Percentiles rank a stretch among this genome's conserved stretches.
These are phyloP conservation scores for Eupleurogrammus muticus DNA, from an alignment of 2,797 vertebrate species.

Conservation along the genomic window DNA sequence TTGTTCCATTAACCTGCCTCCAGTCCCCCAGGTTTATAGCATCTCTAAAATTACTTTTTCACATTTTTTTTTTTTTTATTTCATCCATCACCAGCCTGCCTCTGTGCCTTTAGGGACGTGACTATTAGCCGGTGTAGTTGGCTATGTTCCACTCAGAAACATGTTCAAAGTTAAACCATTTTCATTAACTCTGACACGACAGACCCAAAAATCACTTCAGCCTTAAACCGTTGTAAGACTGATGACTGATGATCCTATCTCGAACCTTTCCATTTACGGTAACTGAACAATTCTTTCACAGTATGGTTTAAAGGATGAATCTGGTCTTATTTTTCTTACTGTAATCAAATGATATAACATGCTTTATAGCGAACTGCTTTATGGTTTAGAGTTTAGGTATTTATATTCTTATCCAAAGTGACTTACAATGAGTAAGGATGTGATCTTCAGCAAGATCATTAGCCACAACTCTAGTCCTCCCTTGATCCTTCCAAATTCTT, in stretches of 20 bases:
- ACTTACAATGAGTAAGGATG: slow-evolving; percentile 21
- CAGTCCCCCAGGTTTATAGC: slow-evolving; percentile 21
- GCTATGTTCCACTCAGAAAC: background rate
- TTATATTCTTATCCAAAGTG: slow-evolving; percentile 20
- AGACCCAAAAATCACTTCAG: background rate
- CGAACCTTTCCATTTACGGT: background rate
- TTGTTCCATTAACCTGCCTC: slow-evolving; percentile 48
- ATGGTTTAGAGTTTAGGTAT: slow-evolving; percentile 18
- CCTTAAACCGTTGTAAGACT: background rate
- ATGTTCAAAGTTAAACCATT: background rate
- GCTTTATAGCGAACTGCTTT: background rate
- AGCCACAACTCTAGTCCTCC: slow-evolving; percentile 16
- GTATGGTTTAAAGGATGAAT: too few relatives aligned
- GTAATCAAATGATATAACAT: too few relatives aligned
- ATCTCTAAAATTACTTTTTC: slow-evolving; percentile 23
- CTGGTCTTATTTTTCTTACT: too few relatives aligned
- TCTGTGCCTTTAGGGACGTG: slow-evolving; percentile 14
- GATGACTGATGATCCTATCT: background rate
- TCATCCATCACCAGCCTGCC: slow-evolving; percentile 37
- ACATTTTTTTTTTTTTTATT: background rate
- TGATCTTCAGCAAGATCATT: slow-evolving; percentile 46
- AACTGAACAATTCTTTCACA: background rate
- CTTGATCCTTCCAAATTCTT: slow-evolving; percentile 49
- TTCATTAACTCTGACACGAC: background rate
- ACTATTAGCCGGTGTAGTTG: background rate